Conservation (phyloP, 2,113 vertebrate genomes). For the Hemiscyllium ocellatum region DNA sequence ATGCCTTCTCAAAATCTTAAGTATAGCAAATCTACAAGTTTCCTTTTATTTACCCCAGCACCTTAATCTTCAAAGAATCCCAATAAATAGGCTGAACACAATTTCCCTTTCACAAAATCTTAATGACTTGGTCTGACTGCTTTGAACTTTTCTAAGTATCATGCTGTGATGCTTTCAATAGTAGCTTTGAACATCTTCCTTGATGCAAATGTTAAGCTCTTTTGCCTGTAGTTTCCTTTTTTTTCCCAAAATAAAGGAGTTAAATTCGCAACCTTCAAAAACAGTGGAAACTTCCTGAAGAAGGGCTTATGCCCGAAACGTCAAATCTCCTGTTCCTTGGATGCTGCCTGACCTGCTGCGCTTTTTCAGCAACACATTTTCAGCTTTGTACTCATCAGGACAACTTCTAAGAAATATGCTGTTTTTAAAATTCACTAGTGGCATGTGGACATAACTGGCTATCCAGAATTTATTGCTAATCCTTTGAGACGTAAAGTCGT, state of each 20-base stretch:
- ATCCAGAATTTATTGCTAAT: no score
- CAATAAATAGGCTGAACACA: background rate
- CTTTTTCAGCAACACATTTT: no score
- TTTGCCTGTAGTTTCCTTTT: background rate
- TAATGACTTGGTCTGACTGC: background rate
- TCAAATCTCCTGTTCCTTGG: no score
- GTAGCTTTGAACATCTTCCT: background rate
- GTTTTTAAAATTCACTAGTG: no score
- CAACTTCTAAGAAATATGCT: no score
- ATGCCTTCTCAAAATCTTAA: background rate
- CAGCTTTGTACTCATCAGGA: no score
- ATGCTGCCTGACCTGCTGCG: no score
- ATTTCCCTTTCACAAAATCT: background rate
- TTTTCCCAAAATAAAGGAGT: background rate
- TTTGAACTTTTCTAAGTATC: background rate
- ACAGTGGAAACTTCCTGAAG: background rate
- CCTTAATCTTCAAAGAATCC: background rate
- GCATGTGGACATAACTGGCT: no score
- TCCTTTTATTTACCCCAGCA: background rate
- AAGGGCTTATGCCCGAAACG: no score
- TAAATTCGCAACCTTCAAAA: background rate
- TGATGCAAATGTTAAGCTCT: no score
- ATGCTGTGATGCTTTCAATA: background rate
- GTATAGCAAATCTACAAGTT: background rate
- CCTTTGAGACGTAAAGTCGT: no score